Base-by-base conservation (phyloP, 2,888 invertebrate genomes). In the Hoplodrina blanda region DNA sequence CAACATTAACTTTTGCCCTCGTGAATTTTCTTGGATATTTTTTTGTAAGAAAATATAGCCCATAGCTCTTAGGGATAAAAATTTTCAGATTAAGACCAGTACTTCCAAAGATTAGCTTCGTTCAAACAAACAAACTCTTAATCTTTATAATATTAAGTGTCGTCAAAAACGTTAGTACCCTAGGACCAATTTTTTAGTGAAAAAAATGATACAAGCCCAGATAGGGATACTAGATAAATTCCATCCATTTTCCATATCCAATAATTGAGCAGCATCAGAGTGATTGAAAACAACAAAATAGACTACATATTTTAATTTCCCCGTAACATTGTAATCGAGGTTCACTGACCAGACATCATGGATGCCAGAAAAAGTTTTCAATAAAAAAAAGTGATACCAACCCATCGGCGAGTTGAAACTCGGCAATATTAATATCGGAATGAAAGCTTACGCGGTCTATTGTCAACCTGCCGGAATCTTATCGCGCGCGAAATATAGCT, bases 391-490 rank as follows among this genome's bases (percentile, higher is more conserved):
- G 72, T 69, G 78, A 83, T 85, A 82, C 85, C 87, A 85, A 88
- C 87, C 90, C 90, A 89, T 90, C 90, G 88, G 75, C 83, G 86
- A 89, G 88, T 90, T 79, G 80, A 87, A 88, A 87, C 85, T 85
- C 71, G 80, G 84, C 88, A 89, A 91, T 92, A 93, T 94, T 93
- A 93, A 94, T 93, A 93, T 92, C 88, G 90, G 87, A 93, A 93
- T 92, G 92, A 91, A 88, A 89, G 84, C 80, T 73, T 74, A 72
- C 59, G 68, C 69, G 80, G 57, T 46, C 50, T 89, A 92, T 91
- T 89, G 81, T 85, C 73, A 83, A 61, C 63, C 59, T 50, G 33
- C 77, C 83, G 87, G 56, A 56, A 41, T 49, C 41, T 77, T 77
- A 81, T 79, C 81, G 67, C 52, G 25, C 20, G 81, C 79, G 72